Conservation (phyloP, 2,888 invertebrate species). For the Phymatocera aterrima region DNA sequence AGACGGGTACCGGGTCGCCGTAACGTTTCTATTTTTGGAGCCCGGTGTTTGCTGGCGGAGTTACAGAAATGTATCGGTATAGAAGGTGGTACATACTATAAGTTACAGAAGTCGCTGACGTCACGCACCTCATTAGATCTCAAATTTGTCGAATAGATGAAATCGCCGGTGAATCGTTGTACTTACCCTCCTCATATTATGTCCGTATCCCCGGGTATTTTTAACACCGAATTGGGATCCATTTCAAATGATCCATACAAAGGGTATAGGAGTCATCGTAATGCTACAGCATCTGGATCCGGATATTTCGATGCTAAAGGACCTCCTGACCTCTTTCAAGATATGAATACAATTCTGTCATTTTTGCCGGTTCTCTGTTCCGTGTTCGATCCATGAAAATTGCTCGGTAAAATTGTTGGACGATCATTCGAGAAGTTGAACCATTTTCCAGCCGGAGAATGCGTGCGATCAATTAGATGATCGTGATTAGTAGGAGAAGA, state of each 20-base stretch:
- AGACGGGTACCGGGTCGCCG: background rate
- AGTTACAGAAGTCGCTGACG: background rate
- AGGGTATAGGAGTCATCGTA: background rate
- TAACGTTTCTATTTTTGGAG: constrained; percentile 21
- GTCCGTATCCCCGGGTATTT: background rate
- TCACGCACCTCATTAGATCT: background rate
- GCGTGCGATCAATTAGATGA: too few species aligned
- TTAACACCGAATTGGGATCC: background rate
- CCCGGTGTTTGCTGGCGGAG: background rate
- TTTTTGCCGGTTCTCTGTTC: background rate
- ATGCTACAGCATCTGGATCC: background rate
- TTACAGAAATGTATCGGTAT: background rate
- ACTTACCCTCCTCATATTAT: background rate
- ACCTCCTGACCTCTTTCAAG: background rate
- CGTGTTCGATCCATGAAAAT: background rate
- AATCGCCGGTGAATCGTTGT: background rate
- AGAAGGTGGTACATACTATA: too few species aligned
- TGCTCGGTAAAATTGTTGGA: background rate
- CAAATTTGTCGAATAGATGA: background rate
- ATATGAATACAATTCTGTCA: background rate
- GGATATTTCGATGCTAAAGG: background rate
- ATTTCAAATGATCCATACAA: background rate
- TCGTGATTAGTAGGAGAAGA: too few species aligned
- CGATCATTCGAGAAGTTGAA: too few species aligned
- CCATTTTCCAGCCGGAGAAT: too few species aligned